These are phyloP conservation scores for Leptonema lineaticorne DNA, from an alignment of 1,140 invertebrate species.

Conservation along the genomic window DNA sequence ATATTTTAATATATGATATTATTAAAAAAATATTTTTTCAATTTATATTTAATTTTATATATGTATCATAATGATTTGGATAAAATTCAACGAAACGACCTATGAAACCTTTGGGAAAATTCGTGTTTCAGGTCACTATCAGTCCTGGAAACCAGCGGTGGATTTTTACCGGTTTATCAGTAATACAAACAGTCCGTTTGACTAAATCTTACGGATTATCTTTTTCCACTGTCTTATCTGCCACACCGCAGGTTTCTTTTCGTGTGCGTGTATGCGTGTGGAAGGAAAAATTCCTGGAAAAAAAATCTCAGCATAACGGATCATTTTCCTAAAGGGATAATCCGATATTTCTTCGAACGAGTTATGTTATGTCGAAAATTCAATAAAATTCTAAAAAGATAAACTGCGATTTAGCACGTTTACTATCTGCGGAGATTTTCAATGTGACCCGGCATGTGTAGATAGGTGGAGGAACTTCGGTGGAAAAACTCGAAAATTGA, in stretches of 20 bases:
- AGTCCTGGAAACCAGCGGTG: no score
- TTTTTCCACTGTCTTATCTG: conserved; percentile 18
- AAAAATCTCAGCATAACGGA: conserved; percentile 1
- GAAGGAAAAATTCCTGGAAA: no score
- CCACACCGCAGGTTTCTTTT: conserved; percentile 21
- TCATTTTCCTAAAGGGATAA: conserved; percentile 1
- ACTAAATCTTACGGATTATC: conserved; percentile 15
- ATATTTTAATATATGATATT: no score
- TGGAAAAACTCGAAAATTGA: not conserved
- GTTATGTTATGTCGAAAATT: not conserved
- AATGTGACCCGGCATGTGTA: not conserved
- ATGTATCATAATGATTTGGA: no score
- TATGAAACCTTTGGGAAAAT: not conserved
- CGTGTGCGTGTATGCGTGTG: no score
- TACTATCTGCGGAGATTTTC: no score
- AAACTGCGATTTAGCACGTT: not conserved
- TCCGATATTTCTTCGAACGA: not conserved
- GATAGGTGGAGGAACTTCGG: not conserved
- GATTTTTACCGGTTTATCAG: conserved; percentile 19
- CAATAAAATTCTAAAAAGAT: not conserved
- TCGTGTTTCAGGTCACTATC: no score
- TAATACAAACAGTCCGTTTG: conserved; percentile 14
- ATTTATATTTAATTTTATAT: no score
- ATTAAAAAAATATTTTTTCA: no score
- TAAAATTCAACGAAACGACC: no score